Evolutionary conservation across 2,888 invertebrate species (phyloP).

Genomic region (Aporophyla nigra): DNA sequence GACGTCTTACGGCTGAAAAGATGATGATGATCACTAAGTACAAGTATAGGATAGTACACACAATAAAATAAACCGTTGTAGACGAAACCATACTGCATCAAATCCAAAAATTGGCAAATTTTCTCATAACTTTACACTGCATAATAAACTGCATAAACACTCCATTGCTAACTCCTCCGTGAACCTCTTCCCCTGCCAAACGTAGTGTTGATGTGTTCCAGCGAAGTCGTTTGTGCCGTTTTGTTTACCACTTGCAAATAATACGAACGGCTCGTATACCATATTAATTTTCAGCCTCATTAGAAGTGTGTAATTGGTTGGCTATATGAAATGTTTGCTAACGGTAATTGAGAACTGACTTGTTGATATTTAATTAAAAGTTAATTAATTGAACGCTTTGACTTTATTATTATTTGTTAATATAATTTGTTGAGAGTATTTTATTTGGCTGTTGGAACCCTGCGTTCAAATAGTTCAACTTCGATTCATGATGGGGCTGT

Average conservation of each 20-base stretch:
- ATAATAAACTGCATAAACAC: too few relatives aligned
- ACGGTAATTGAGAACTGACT: not conserved
- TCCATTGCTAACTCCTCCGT: slow-evolving; percentile 32
- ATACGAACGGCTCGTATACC: not conserved
- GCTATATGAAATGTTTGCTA: slow-evolving; percentile 22
- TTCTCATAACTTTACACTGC: too few relatives aligned
- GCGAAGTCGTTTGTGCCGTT: slow-evolving; percentile 31
- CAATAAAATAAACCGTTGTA: not conserved
- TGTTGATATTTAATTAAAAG: slow-evolving; percentile 4
- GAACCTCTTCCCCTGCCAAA: slow-evolving; percentile 30
- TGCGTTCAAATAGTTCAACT: not conserved
- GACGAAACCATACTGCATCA: not conserved
- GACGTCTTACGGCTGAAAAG: too few relatives aligned
- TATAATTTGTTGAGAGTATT: not conserved
- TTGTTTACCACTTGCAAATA: slow-evolving; percentile 37
- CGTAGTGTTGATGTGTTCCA: slow-evolving; percentile 46
- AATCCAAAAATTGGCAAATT: too few relatives aligned
- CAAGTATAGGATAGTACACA: too few relatives aligned
- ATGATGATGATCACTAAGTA: too few relatives aligned
- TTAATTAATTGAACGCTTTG: slow-evolving; percentile 5
- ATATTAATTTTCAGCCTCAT: slow-evolving; percentile 29
- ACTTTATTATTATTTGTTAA: not conserved
- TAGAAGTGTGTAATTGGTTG: slow-evolving; percentile 25
- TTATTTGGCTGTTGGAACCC: not conserved
- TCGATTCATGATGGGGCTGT: not conserved